These are phyloP conservation scores for Cremastinae sp. DNA, from an alignment of 2,888 invertebrate species.

Conservation along the genomic window DNA sequence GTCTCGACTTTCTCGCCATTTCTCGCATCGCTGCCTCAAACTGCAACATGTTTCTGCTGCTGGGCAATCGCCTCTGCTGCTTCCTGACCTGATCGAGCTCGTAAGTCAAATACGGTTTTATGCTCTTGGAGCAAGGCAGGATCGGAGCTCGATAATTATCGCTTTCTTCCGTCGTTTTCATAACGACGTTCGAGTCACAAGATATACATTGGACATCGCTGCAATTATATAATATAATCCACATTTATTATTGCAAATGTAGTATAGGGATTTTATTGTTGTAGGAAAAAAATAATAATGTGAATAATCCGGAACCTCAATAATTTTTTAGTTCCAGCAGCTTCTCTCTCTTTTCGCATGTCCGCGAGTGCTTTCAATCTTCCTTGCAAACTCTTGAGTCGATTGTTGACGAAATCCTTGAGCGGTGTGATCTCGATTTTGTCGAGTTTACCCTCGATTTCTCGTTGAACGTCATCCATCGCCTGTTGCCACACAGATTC, in stretches of 20 bases:
- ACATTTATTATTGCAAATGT: neutral
- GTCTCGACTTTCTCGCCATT: constrained; percentile 69
- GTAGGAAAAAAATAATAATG: too few species aligned
- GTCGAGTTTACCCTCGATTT: constrained; percentile 86
- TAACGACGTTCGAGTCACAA: constrained; percentile 88
- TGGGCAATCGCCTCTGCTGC: constrained; percentile 80
- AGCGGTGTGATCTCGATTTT: constrained; percentile 85
- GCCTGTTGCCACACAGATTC: constrained; percentile 86
- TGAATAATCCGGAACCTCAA: too few species aligned
- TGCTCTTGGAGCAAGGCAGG: constrained; percentile 83
- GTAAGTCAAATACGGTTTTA: constrained; percentile 88
- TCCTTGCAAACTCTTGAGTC: constrained; percentile 84
- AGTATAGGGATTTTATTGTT: neutral
- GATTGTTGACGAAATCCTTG: constrained; percentile 85
- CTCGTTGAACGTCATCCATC: constrained; percentile 85
- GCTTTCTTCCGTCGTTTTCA: constrained; percentile 83
- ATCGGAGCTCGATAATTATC: constrained; percentile 81
- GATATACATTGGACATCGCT: constrained; percentile 89
- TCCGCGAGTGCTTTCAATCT: constrained; percentile 84
- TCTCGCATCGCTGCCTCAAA: constrained; percentile 79
- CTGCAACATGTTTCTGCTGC: constrained; percentile 80
- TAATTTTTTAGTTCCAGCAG: constrained; percentile 87
- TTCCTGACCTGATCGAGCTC: constrained; percentile 84
- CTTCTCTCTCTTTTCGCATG: constrained; percentile 85
- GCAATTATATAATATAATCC: constrained; percentile 33